Conservation (phyloP, 1,140 invertebrate species). For the Drosophila sechellia region DNA sequence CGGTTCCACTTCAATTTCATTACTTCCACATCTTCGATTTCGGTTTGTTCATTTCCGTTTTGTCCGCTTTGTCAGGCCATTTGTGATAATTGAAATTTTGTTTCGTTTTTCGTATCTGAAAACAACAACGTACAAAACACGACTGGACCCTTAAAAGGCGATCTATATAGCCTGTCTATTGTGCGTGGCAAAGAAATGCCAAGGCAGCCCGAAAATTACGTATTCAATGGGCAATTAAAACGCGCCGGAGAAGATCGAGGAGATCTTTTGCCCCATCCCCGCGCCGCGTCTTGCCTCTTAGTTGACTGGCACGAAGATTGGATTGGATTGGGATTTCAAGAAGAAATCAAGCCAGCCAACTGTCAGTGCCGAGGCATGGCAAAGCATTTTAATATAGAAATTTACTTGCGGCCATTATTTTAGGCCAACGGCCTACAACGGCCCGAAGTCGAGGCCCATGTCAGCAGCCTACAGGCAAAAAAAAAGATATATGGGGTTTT, state of each 20-base stretch:
- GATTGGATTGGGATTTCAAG: constrained; percentile 27
- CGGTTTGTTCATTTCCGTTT: constrained; percentile 12
- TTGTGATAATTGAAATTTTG: constrained; percentile 12
- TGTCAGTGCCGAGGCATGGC: constrained; percentile 66
- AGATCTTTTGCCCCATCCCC: constrained; percentile 1
- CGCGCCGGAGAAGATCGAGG: constrained; percentile 35
- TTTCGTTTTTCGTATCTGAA: constrained; percentile 19
- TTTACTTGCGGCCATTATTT: constrained; percentile 77
- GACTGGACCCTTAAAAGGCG: constrained; percentile 32
- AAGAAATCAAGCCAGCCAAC: constrained; percentile 44
- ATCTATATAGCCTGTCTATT: constrained; percentile 25
- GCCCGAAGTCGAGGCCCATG: constrained; percentile 44
- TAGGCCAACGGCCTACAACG: constrained; percentile 82
- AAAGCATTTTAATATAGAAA: constrained; percentile 82
- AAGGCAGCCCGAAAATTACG: constrained; percentile 27
- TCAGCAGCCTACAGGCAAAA: constrained; percentile 7
- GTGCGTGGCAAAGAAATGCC: constrained; percentile 16
- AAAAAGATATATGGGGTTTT: not conserved
- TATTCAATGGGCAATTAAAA: constrained; percentile 54
- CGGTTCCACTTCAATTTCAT: constrained; percentile 11
- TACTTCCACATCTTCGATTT: constrained; percentile 24
- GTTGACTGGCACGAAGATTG: constrained; percentile 29
- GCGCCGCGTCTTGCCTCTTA: no score
- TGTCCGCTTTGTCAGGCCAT: not conserved
- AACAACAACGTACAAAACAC: constrained; percentile 4